Conservation (phyloP, 2,113 vertebrate genomes). For the Neolamprologus kungweensis region DNA sequence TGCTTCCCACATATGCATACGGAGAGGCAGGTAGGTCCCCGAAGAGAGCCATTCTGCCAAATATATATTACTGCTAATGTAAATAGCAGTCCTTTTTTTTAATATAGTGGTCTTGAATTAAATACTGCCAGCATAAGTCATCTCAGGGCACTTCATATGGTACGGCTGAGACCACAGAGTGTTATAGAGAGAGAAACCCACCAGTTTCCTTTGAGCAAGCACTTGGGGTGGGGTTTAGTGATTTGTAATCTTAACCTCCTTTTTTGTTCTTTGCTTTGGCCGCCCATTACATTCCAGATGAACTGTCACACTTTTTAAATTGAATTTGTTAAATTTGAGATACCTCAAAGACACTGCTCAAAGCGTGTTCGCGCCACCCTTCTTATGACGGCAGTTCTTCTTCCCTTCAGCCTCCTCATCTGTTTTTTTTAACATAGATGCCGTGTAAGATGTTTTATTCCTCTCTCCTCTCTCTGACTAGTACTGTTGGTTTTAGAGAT, state of each 20-base stretch:
- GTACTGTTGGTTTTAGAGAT: slow-evolving; percentile 59
- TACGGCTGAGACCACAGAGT: background rate
- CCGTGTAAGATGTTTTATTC: background rate
- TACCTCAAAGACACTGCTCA: background rate
- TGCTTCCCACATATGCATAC: background rate
- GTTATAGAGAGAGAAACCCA: background rate
- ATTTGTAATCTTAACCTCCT: background rate
- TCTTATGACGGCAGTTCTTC: background rate
- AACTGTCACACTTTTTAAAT: background rate
- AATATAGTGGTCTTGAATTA: background rate
- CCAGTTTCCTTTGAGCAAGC: background rate
- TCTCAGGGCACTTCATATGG: background rate
- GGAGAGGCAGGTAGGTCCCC: background rate
- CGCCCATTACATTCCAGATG: background rate
- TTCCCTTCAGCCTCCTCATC: background rate
- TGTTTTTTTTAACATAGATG: background rate
- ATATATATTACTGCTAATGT: background rate
- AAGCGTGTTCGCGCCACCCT: background rate
- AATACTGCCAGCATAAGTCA: background rate
- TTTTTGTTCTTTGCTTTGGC: background rate
- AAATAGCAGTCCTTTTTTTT: background rate
- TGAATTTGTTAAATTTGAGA: background rate
- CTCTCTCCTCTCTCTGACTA: background rate
- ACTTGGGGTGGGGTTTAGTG: background rate
- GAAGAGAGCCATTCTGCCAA: background rate